Evolutionary conservation across 1,140 invertebrate genomes (phyloP).

Genomic region (Trachelipus rathkii): DNA sequence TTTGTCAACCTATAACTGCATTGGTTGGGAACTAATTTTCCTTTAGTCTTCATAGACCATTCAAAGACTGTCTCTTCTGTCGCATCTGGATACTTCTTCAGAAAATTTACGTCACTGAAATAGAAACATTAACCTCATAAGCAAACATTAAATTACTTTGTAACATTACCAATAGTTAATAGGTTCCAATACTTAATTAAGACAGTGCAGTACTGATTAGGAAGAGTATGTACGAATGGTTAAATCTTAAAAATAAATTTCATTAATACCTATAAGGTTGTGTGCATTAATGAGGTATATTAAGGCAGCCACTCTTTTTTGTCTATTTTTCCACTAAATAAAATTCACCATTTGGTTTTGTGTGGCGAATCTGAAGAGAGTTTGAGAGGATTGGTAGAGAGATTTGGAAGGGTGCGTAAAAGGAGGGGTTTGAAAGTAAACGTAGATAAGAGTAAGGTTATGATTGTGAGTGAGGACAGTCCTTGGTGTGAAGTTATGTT

Average conservation of each 20-base stretch:
- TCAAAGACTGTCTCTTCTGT: constrained; percentile 33
- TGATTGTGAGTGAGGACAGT: no score
- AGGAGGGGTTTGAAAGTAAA: no score
- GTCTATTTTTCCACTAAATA: no score
- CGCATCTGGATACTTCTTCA: constrained; percentile 30
- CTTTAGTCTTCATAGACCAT: constrained; percentile 31
- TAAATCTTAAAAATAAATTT: not conserved
- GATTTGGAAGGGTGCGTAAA: no score
- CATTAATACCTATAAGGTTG: not conserved
- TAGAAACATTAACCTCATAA: not conserved
- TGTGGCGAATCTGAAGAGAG: no score
- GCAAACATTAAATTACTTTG: not conserved
- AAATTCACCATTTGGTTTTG: no score
- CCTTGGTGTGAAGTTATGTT: no score
- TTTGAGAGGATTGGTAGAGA: no score
- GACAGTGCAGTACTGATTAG: not conserved
- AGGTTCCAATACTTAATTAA: not conserved
- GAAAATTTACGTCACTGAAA: constrained; percentile 30
- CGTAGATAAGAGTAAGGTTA: no score
- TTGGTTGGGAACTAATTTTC: constrained; percentile 29
- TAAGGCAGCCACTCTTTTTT: no score
- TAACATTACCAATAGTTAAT: not conserved
- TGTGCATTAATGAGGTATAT: no score
- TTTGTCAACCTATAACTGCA: constrained; percentile 28
- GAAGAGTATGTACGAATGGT: not conserved